phyloP scores from a whole-genome alignment of 2,797 vertebrate species.

The Pogonophryne albipinna region DNA sequence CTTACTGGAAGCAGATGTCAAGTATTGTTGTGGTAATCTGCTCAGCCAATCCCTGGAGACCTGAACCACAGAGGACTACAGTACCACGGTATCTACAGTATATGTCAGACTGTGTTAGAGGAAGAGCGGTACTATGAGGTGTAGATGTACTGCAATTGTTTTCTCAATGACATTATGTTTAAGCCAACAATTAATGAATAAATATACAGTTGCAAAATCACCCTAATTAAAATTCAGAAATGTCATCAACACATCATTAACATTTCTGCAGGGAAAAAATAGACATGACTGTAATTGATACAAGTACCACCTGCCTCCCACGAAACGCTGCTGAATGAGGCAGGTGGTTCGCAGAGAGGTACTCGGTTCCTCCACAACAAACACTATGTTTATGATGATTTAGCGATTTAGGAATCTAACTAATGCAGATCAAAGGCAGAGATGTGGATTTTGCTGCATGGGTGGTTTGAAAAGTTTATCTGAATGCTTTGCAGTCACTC shows the following conservation, averaged over 20 bases:
- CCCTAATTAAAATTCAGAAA: constrained; percentile 2
- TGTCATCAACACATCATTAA: constrained; percentile 8
- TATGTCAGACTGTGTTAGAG: not conserved
- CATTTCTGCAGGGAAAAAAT: not conserved
- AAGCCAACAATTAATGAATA: not conserved
- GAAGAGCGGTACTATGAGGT: not conserved
- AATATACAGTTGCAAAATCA: not conserved
- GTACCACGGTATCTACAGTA: not conserved
- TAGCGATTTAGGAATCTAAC: not conserved
- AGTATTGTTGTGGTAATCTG: constrained; percentile 8
- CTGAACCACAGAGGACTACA: not conserved
- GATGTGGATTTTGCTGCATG: not conserved
- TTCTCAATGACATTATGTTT: not conserved
- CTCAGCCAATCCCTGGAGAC: constrained; percentile 11
- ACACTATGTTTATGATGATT: not conserved
- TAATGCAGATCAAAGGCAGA: not conserved
- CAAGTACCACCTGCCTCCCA: constrained; percentile 5
- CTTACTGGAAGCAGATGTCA: constrained; percentile 20
- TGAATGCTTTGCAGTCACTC: not conserved
- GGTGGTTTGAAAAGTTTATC: not conserved
- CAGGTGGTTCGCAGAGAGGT: constrained; percentile 1
- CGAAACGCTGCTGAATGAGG: not conserved
- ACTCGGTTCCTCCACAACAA: not conserved
- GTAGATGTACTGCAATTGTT: not conserved
- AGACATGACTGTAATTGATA: constrained; percentile 2